Evolutionary conservation across 2,888 invertebrate species (phyloP).

Genomic region (Drosophila histrio): DNA sequence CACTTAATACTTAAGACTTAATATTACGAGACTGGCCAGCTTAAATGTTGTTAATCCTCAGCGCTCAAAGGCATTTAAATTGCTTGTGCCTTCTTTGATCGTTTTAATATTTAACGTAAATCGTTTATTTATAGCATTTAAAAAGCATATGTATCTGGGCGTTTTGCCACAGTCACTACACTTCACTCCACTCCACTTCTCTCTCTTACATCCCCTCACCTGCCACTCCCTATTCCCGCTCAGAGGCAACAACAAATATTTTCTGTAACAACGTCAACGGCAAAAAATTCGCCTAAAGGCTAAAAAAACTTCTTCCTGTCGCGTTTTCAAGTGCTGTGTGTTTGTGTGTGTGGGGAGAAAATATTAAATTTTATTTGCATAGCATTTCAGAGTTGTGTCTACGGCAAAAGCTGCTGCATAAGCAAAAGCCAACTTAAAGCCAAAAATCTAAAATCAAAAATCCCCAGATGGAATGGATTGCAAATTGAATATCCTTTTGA

Average conservation of each 20-base stretch:
- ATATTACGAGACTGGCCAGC: not conserved
- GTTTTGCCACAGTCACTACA: slow-evolving; percentile 1
- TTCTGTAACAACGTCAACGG: slow-evolving; percentile 12
- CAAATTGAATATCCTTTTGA: slow-evolving; percentile 45
- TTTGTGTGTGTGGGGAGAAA: slow-evolving; percentile 18
- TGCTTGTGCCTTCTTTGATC: slow-evolving; percentile 48
- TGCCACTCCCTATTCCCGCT: not conserved
- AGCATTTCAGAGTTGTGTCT: slow-evolving; percentile 33
- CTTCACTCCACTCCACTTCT: not conserved
- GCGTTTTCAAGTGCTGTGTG: slow-evolving; percentile 20
- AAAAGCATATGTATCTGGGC: slow-evolving; percentile 29
- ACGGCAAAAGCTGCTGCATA: slow-evolving; percentile 8
- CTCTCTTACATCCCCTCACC: not conserved
- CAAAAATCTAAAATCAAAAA: slow-evolving; percentile 2
- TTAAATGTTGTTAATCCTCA: slow-evolving; percentile 33
- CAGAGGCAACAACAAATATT: slow-evolving; percentile 22
- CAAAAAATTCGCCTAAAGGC: slow-evolving; percentile 32
- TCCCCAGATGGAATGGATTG: slow-evolving; percentile 15
- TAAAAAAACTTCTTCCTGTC: slow-evolving; percentile 34
- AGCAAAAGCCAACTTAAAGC: slow-evolving; percentile 27
- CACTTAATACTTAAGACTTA: not conserved
- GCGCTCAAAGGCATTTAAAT: slow-evolving; percentile 30
- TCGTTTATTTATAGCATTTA: slow-evolving; percentile 57
- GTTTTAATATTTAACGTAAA: slow-evolving; percentile 47
- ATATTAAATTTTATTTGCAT: slow-evolving; percentile 61